Conservation (phyloP, 2,888 invertebrate species). For the Synanthedon tipuliformis region DNA sequence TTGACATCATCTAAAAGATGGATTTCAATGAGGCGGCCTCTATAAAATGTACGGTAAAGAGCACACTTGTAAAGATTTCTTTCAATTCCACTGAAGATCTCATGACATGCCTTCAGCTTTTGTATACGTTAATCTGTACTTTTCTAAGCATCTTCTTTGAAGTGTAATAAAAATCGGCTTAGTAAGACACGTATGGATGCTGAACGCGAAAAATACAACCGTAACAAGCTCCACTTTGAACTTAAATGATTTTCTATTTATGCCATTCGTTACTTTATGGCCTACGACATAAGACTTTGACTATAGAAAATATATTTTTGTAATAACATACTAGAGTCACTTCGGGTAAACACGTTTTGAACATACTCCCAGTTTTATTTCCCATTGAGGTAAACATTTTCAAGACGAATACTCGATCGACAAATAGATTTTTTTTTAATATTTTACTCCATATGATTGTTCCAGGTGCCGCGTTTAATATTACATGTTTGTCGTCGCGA, state of each 20-base stretch:
- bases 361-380: conserved; percentile 54
- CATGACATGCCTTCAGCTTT: conserved; percentile 23
- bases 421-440: conserved; percentile 39
- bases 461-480: neutral
- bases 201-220: conserved; percentile 35
- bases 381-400: conserved; percentile 48
- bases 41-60: conserved; percentile 6
- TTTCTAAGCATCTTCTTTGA: conserved; percentile 46
- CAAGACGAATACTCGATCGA: conserved; percentile 49
- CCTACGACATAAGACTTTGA: conserved; percentile 11
- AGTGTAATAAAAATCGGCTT: conserved; percentile 64
- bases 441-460: conserved; percentile 2
- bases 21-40: conserved; percentile 14
- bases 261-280: conserved; percentile 11
- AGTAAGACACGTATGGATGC: conserved; percentile 40
- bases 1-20: conserved; percentile 3
- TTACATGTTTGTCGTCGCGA: too few relatives aligned
- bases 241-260: conserved; percentile 11
- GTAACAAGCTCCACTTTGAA: conserved; percentile 16
- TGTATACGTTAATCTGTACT: conserved; percentile 45
- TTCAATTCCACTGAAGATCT: conserved; percentile 22
- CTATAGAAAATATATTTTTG: conserved; percentile 32
- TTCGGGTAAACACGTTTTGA: conserved; percentile 43
- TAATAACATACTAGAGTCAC: conserved; percentile 30
- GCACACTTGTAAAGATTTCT: conserved; percentile 16